Conservation (phyloP, 2,888 invertebrate genomes). For the Plagodis pulveraria region DNA sequence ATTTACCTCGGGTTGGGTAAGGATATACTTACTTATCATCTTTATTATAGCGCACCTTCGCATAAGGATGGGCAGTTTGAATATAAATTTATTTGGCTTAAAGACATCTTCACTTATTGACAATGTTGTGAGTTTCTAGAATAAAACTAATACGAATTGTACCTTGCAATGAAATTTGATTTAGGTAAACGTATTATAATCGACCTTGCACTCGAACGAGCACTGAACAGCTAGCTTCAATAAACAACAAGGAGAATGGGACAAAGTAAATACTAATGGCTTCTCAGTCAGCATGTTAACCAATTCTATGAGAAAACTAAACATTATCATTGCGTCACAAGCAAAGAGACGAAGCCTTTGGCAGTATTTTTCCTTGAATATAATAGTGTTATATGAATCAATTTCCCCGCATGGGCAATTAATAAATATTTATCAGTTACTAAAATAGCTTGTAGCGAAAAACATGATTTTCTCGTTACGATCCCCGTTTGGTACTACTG, state of each 20-base stretch:
- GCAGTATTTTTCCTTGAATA: slow-evolving; percentile 33
- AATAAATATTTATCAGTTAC: slow-evolving; percentile 33
- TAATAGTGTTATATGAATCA: slow-evolving; percentile 20
- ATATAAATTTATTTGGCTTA: too few species aligned
- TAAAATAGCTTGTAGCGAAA: slow-evolving; percentile 14
- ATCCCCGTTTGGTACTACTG: slow-evolving; percentile 18
- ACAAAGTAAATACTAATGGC: slow-evolving; percentile 10
- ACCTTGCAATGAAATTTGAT: too few species aligned
- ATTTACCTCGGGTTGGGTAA: too few species aligned
- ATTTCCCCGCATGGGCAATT: slow-evolving; percentile 27
- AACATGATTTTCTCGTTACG: slow-evolving; percentile 30
- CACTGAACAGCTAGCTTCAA: slow-evolving; percentile 1
- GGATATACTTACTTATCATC: too few species aligned
- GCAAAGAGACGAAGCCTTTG: slow-evolving; percentile 10
- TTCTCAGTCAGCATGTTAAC: slow-evolving; percentile 37
- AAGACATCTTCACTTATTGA: too few species aligned
- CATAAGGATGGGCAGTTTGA: too few species aligned
- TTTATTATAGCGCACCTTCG: too few species aligned
- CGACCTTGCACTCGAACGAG: slow-evolving; percentile 1
- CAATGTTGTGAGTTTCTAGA: too few species aligned
- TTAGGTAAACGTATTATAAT: not conserved
- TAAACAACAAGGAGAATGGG: slow-evolving; percentile 10
- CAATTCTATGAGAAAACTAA: slow-evolving; percentile 49
- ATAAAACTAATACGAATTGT: too few species aligned
- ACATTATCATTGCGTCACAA: slow-evolving; percentile 43